These are phyloP conservation scores for Candidula unifasciata DNA, from an alignment of 2,888 invertebrate genomes.

Conservation along the genomic window DNA sequence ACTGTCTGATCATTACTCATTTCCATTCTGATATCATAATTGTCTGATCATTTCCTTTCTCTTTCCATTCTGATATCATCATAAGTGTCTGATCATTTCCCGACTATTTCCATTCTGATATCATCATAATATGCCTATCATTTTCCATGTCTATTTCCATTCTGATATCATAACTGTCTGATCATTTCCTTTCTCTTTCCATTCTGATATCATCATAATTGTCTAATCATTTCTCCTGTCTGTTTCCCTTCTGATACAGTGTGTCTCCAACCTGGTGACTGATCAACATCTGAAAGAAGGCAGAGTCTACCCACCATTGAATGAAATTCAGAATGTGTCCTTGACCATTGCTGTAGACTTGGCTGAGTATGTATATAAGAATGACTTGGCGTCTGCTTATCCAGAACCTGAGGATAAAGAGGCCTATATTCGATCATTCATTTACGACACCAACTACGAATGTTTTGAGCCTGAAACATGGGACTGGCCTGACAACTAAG, in stretches of 20 bases:
- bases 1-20: too few relatives aligned
- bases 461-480: slow-evolving; percentile 78
- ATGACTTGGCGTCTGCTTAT: slow-evolving; percentile 79
- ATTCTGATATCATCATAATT: too few relatives aligned
- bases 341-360: slow-evolving; percentile 89
- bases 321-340: slow-evolving; percentile 90
- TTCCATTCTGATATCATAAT: too few relatives aligned
- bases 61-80: too few relatives aligned
- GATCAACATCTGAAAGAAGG: slow-evolving; percentile 89
- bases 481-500: slow-evolving; percentile 76
- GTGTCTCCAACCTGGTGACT: slow-evolving; percentile 88
- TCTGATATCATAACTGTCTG: too few relatives aligned
- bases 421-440: slow-evolving; percentile 77
- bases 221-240: too few relatives aligned
- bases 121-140: too few relatives aligned
- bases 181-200: too few relatives aligned
- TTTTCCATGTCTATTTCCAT: too few relatives aligned
- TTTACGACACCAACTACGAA: slow-evolving; percentile 78
- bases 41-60: too few relatives aligned
- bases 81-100: too few relatives aligned
- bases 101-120: too few relatives aligned
- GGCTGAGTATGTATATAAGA: slow-evolving; percentile 88
- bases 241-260: slow-evolving; percentile 79
- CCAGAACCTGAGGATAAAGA: slow-evolving; percentile 81
- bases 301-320: slow-evolving; percentile 93